Evolutionary conservation across 2,113 vertebrate species (phyloP).

Genomic region (Pseudois nayaur): DNA sequence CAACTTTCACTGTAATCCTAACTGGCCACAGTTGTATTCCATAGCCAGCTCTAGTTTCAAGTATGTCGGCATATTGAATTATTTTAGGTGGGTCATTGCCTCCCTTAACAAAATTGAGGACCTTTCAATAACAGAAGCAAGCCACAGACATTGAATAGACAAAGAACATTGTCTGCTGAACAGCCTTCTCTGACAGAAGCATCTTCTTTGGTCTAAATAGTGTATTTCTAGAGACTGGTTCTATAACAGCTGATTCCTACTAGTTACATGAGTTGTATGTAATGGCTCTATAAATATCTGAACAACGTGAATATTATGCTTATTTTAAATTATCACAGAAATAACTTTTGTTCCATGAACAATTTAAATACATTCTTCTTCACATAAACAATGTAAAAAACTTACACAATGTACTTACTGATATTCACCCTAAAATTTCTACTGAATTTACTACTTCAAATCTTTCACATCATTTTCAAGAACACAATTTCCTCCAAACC

Average conservation of each 20-base stretch:
- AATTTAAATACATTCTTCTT: neutral
- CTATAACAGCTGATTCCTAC: neutral
- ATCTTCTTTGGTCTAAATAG: neutral
- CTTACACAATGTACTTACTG: neutral
- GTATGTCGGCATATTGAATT: neutral
- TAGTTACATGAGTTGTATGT: neutral
- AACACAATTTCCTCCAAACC: neutral
- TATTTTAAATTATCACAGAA: neutral
- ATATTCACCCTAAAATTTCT: neutral
- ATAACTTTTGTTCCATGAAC: neutral
- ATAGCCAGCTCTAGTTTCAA: neutral
- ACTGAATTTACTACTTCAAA: neutral
- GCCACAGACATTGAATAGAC: neutral
- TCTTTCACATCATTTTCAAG: neutral
- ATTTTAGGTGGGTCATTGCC: neutral
- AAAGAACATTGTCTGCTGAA: neutral
- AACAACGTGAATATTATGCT: neutral
- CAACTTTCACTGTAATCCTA: neutral
- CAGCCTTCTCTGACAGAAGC: neutral
- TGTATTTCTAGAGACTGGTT: neutral
- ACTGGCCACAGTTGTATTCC: neutral
- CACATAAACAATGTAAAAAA: neutral
- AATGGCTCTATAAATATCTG: neutral
- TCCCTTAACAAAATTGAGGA: neutral
- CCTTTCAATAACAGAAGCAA: neutral